Conservation (phyloP, 2,888 invertebrate genomes). For the Stenoptilia bipunctidactyla region DNA sequence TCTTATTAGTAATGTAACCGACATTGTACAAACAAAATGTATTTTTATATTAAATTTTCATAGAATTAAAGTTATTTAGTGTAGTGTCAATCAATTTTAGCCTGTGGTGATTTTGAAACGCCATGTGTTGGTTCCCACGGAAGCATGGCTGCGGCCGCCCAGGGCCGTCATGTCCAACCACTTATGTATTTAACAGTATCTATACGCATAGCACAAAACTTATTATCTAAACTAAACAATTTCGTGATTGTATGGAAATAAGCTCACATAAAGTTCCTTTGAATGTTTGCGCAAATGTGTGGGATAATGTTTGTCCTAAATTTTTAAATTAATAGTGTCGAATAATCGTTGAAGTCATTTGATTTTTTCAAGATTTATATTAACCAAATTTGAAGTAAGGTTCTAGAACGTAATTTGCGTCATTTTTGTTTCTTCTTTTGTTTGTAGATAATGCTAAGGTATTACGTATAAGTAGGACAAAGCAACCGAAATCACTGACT, state of each 20-base stretch:
- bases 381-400: no score
- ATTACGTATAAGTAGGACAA: constrained; percentile 22
- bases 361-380: no score
- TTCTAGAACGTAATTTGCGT: no score
- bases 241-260: constrained; percentile 58
- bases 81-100: constrained; percentile 63
- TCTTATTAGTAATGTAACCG: no score
- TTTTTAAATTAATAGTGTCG: no score
- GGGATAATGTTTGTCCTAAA: no score
- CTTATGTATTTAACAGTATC: constrained; percentile 65
- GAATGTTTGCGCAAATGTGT: no score
- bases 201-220: constrained; percentile 60
- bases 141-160: constrained; percentile 58
- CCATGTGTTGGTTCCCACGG: constrained; percentile 67
- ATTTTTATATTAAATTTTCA: not conserved
- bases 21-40: not conserved
- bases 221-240: constrained; percentile 67
- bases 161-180: constrained; percentile 65
- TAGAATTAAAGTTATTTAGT: constrained; percentile 8
- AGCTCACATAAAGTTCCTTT: constrained; percentile 45
- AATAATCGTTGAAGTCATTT: no score
- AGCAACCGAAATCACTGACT: constrained; percentile 45
- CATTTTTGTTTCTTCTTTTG: constrained; percentile 10
- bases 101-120: constrained; percentile 61
- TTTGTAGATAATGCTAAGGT: constrained; percentile 13